Conservation (phyloP, 1,140 invertebrate species). For the Drosophila eugracilis region DNA sequence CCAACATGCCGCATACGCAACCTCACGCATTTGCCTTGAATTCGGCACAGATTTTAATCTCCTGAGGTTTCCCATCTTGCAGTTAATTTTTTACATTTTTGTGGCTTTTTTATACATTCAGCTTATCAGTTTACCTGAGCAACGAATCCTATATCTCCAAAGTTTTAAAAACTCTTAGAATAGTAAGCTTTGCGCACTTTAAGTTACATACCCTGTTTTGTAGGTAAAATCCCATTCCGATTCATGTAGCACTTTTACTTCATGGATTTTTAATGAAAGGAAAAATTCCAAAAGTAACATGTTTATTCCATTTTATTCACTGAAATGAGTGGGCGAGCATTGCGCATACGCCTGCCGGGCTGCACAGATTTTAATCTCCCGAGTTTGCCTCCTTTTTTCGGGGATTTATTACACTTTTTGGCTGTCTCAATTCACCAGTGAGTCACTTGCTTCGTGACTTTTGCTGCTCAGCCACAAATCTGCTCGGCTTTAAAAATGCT, state of each 20-base stretch:
- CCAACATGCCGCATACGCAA: background rate
- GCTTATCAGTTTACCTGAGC: background rate
- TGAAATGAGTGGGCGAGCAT: constrained; percentile 4
- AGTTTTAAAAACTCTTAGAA: background rate
- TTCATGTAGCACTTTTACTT: too few relatives aligned
- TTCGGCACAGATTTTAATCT: background rate
- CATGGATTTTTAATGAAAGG: too few relatives aligned
- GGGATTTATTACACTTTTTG: constrained; percentile 11
- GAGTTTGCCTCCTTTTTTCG: constrained; percentile 7
- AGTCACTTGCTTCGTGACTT: constrained; percentile 58
- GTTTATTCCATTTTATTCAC: background rate
- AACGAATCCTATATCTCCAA: too few relatives aligned
- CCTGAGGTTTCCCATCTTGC: background rate
- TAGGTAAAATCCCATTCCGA: too few relatives aligned
- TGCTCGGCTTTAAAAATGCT: constrained; percentile 60
- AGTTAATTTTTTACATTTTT: background rate
- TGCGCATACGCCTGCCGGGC: constrained; percentile 46
- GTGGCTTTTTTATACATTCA: background rate
- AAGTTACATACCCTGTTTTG: too few relatives aligned
- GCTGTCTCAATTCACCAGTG: constrained; percentile 14
- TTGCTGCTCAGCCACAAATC: constrained; percentile 61
- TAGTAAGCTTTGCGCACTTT: too few relatives aligned
- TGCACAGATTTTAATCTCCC: constrained; percentile 31
- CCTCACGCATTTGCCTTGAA: background rate
- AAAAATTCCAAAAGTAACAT: background rate